Percentiles rank a stretch among this genome's conserved stretches.
Evolutionary conservation across 2,888 invertebrate genomes (phyloP).

Genomic region (Agrotis puta): DNA sequence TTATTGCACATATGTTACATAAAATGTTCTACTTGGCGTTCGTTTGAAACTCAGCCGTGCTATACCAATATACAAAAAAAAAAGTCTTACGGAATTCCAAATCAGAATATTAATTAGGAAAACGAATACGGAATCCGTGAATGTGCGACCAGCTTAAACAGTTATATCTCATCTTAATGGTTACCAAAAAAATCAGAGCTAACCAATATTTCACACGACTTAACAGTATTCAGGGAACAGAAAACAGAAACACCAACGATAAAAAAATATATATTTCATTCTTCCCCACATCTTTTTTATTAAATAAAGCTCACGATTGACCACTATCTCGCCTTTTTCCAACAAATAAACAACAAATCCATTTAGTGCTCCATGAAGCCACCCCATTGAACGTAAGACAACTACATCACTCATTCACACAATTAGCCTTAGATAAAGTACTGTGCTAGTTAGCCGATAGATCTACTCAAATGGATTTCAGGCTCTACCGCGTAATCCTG

Average conservation of each 20-base stretch:
- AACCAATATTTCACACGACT: too few relatives aligned
- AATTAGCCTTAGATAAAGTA: constrained; percentile 49
- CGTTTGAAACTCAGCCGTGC: too few relatives aligned
- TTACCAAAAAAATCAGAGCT: not conserved
- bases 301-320: too few relatives aligned
- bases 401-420: constrained; percentile 31
- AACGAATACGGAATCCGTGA: too few relatives aligned
- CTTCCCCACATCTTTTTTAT: not conserved
- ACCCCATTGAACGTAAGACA: not conserved
- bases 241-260: not conserved
- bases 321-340: not conserved
- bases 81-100: too few relatives aligned
- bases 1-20: too few relatives aligned
- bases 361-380: not conserved
- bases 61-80: too few relatives aligned
- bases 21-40: too few relatives aligned
- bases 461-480: constrained; percentile 56
- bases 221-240: not conserved
- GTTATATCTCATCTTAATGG: not conserved
- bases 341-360: not conserved
- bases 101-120: too few relatives aligned
- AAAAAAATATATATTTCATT: not conserved
- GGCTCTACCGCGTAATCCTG: constrained; percentile 56
- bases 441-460: constrained; percentile 46
- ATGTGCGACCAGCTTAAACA: too few relatives aligned